Evolutionary conservation across 2,888 invertebrate genomes (phyloP), one percentile per base, ranked within the genome.

Genomic region (Drosophila quasianomalipes): DNA sequence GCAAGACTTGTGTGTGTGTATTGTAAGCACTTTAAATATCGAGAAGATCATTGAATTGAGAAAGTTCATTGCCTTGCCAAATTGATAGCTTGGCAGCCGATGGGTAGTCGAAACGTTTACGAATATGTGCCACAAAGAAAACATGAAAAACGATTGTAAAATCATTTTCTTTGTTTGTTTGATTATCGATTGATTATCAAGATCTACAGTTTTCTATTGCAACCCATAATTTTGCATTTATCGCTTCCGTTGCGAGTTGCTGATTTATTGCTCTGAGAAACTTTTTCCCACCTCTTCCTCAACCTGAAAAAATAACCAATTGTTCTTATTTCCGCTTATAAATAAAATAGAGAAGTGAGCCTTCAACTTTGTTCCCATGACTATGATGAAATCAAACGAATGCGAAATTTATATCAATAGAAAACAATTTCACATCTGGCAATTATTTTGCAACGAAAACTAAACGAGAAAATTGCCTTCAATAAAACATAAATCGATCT

Each of bases 401-500:
- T 61, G 58, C 55, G 30, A 44, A 77, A 62, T 70, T 67, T 53
- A 62, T 82, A 79, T 76, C 76, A 72, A 79, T 76, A 70, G 73
- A 76, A 63, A 59, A 70, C 74, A 82, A 85, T 85, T 89, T 47
- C 73, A 64, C 86, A 81, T 74, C 70, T 74, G 71, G 74, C 89
- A 88, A 85, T 85, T 90, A 85, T 83, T 89, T 74, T 74, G 67
- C 82, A 68, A 78, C 69, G 57, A 79, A 81, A 81, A 76, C 59
- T 68, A 57, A 71, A 79, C 76, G 60, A 84, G 76, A 82, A 85
- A 89, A 85, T 88, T 90, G 88, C 59, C 83, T 72, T 83, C 70
- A 85, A 85, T 90, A 81, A 78, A 85, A 61, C 81, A 88, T 88
- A 85, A 82, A 85, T 89, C 70, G 83, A 82, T 69, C 55, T 49